These are phyloP conservation scores for Drosophila imparisetae DNA, from an alignment of 2,888 invertebrate genomes.

Conservation along the genomic window DNA sequence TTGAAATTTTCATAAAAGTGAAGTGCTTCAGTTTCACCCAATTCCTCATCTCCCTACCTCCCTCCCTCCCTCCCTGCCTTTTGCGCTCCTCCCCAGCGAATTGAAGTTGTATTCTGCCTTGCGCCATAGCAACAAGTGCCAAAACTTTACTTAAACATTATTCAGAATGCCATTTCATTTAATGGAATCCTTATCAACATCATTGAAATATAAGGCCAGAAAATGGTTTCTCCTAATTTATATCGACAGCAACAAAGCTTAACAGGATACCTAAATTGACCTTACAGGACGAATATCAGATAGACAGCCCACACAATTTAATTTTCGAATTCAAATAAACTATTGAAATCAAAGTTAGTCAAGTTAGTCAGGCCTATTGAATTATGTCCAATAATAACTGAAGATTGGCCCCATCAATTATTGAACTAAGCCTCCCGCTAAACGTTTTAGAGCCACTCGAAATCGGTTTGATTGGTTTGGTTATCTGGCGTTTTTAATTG, in stretches of 20 bases:
- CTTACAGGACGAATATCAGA: neutral
- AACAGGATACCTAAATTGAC: neutral
- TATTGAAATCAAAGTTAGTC: neutral
- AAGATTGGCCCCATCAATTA: neutral
- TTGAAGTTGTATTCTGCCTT: conserved; percentile 15
- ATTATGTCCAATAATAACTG: neutral
- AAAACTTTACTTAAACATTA: conserved; percentile 25
- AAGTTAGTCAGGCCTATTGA: neutral
- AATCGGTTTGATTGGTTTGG: neutral
- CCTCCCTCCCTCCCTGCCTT: neutral
- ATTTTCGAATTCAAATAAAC: neutral
- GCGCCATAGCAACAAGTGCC: conserved; percentile 43
- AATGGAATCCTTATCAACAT: conserved; percentile 14
- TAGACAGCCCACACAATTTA: neutral
- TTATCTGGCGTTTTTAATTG: neutral
- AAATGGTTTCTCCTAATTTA: conserved; percentile 35
- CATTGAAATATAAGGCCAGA: conserved; percentile 43
- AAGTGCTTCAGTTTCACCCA: conserved; percentile 21
- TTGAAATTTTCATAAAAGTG: conserved; percentile 38
- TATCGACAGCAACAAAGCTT: neutral
- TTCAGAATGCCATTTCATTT: conserved; percentile 25
- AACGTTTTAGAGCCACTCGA: neutral
- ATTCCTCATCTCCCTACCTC: neutral
- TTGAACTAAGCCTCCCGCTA: neutral
- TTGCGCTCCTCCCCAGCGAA: neutral